Evolutionary conservation across 2,888 invertebrate genomes (phyloP).

Genomic region (Listrodromus nycthemerus): DNA sequence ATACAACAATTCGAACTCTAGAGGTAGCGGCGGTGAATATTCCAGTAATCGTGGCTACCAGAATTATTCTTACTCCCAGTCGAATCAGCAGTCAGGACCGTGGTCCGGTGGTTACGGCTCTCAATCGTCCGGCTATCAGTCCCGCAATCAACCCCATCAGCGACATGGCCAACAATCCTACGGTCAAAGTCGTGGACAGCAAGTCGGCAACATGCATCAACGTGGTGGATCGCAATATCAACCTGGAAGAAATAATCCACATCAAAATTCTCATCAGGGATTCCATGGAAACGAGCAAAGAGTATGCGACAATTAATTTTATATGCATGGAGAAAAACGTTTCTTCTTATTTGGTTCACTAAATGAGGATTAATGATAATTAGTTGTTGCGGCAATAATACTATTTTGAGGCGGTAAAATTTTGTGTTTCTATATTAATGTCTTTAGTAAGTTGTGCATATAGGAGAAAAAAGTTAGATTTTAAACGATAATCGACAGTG

Average conservation of each 20-base stretch:
- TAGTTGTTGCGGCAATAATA: no score
- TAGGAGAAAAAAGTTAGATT: no score
- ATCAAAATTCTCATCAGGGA: constrained; percentile 72
- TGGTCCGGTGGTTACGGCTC: constrained; percentile 73
- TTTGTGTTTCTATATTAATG: no score
- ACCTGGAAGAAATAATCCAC: constrained; percentile 62
- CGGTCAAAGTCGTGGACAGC: constrained; percentile 46
- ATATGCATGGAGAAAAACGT: neutral
- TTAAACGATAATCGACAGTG: no score
- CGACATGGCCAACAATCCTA: constrained; percentile 63
- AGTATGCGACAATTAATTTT: constrained; percentile 44
- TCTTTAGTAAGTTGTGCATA: no score
- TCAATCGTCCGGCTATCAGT: constrained; percentile 68
- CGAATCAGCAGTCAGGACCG: constrained; percentile 69
- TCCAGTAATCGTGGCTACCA: constrained; percentile 69
- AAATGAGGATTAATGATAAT: no score
- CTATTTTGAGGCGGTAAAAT: no score
- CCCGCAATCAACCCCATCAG: constrained; percentile 67
- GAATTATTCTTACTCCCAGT: constrained; percentile 62
- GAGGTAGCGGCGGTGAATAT: constrained; percentile 60
- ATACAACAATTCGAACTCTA: constrained; percentile 68
- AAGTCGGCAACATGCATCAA: constrained; percentile 27
- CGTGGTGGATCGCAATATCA: constrained; percentile 51
- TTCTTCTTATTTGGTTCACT: no score
- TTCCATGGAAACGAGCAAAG: constrained; percentile 70